These are phyloP conservation scores for Arrhamphus sclerolepis DNA, from an alignment of 2,797 vertebrate species.

Conservation along the genomic window DNA sequence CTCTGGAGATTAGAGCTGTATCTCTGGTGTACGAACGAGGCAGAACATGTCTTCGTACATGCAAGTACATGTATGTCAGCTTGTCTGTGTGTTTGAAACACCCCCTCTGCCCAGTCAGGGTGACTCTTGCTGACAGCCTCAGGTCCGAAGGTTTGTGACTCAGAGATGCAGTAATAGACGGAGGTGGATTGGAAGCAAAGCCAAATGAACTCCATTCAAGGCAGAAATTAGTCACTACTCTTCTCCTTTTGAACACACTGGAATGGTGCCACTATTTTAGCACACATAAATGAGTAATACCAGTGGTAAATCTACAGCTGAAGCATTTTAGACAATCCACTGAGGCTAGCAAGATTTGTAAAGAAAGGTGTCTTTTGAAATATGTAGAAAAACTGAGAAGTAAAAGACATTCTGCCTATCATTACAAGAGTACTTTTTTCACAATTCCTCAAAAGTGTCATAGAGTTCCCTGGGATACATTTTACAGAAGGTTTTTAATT, in stretches of 20 bases:
- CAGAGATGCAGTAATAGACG: constrained; percentile 68
- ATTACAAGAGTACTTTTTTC: constrained; percentile 16
- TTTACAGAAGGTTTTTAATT: constrained; percentile 13
- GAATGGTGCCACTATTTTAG: constrained; percentile 41
- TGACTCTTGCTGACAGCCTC: constrained; percentile 63
- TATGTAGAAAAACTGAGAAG: constrained; percentile 1
- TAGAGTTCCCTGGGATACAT: constrained; percentile 26
- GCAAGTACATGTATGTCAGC: constrained; percentile 25
- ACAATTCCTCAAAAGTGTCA: constrained; percentile 15
- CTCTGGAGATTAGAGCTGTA: constrained; percentile 45
- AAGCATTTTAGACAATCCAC: constrained; percentile 31
- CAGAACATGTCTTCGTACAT: constrained; percentile 22
- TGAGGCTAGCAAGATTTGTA: constrained; percentile 20
- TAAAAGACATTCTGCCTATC: too few species aligned
- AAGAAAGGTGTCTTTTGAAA: constrained; percentile 5
- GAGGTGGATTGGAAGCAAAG: constrained; percentile 51
- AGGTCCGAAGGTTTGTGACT: constrained; percentile 71
- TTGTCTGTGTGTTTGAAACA: constrained; percentile 43
- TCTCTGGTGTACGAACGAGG: constrained; percentile 23
- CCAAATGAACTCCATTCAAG: constrained; percentile 66
- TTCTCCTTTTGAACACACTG: constrained; percentile 44
- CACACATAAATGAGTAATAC: constrained; percentile 40
- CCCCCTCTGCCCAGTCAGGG: constrained; percentile 16
- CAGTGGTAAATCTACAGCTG: constrained; percentile 35
- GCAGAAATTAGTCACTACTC: constrained; percentile 66